Conservation (phyloP, 2,888 invertebrate genomes). For the Melieria omissa region DNA sequence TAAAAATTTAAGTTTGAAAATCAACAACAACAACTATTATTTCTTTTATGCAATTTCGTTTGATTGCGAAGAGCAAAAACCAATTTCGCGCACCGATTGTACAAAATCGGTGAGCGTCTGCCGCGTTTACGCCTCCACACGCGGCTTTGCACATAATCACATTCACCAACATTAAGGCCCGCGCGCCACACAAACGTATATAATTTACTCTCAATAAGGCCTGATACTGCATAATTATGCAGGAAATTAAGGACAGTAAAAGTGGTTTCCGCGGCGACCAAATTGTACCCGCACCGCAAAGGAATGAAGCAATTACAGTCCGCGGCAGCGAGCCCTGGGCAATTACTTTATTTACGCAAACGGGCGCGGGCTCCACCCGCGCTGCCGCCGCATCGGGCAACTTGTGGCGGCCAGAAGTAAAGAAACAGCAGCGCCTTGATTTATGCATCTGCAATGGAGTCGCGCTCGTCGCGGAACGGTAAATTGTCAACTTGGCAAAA, state of each 20-base stretch:
- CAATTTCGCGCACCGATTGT: no score
- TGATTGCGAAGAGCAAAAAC: no score
- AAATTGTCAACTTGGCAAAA: not conserved
- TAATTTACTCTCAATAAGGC: constrained; percentile 30
- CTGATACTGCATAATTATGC: constrained; percentile 28
- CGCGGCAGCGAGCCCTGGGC: constrained; percentile 12
- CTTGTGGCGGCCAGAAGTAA: no score
- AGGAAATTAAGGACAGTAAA: constrained; percentile 19
- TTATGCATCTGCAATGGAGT: constrained; percentile 21
- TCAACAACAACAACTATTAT: no score
- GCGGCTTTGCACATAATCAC: not conserved
- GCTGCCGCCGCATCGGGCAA: no score
- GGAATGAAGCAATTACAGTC: constrained; percentile 27
- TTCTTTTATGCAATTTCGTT: no score
- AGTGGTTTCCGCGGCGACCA: not conserved
- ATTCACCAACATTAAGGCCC: not conserved
- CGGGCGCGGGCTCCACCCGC: constrained; percentile 3
- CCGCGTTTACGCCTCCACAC: no score
- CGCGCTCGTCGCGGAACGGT: not conserved
- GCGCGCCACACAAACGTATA: not conserved
- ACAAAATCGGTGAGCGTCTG: no score
- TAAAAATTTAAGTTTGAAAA: no score
- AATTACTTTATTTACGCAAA: constrained; percentile 30
- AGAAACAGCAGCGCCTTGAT: constrained; percentile 15
- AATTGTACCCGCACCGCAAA: constrained; percentile 28